Evolutionary conservation across 2,797 vertebrate species (phyloP).

Genomic region (Sus cebifrons): DNA sequence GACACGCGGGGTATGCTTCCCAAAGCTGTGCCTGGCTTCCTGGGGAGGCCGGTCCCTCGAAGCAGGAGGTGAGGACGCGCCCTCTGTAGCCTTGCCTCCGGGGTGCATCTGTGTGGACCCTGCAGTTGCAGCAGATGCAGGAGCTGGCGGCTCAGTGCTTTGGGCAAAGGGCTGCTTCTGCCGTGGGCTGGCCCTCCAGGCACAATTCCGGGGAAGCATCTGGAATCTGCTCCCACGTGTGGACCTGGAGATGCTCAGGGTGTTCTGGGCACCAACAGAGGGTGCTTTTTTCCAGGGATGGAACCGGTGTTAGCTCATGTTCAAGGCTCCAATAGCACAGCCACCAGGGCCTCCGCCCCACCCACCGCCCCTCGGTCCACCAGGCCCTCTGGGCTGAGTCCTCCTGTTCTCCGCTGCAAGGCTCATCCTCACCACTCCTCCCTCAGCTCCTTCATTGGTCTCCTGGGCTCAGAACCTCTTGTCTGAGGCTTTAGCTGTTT

Average conservation of each 20-base stretch:
- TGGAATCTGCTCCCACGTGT: neutral
- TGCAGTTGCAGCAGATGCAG: neutral
- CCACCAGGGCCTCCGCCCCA: no score
- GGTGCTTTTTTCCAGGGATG: neutral
- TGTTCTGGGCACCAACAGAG: neutral
- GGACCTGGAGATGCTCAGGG: neutral
- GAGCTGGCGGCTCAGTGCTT: neutral
- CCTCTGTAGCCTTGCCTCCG: neutral
- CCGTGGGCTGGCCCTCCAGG: neutral
- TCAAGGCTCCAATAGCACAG: neutral
- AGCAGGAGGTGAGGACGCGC: no score
- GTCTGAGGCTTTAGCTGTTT: neutral
- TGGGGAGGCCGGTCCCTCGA: accelerated
- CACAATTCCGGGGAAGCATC: neutral
- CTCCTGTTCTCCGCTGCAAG: neutral
- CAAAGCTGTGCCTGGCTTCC: neutral
- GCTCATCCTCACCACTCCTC: neutral
- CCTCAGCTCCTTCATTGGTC: neutral
- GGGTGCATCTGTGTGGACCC: neutral
- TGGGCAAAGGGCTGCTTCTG: neutral
- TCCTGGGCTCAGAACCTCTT: neutral
- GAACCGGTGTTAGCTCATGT: neutral
- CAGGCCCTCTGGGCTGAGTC: neutral
- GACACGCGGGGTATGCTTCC: neutral
- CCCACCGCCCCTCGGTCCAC: no score